Evolutionary conservation across 2,888 invertebrate species (phyloP), one percentile per base, ranked within the genome.

Genomic region (Tenthredo distinguenda): DNA sequence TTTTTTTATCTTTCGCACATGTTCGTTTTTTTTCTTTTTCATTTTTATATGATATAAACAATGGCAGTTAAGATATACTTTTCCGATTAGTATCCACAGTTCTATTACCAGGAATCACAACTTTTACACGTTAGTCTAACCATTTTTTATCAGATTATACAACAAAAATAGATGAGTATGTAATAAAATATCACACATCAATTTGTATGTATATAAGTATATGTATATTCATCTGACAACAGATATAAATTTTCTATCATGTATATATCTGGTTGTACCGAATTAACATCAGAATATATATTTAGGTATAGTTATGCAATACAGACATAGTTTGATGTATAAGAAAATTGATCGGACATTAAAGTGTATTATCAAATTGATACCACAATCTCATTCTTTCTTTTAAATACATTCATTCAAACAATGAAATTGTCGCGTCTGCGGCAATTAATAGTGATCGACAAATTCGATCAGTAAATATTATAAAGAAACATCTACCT

Each of bases 161-260:
- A 68, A 68, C 18, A 68, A 68, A 68, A 68, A 68, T 68, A 68
- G 18, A 68, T 31, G 31, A 12, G 15, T 68, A 34, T 9, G 15
- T 68, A 34, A 68, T 68, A 68, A 68, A 68, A 68, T 68, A 68
- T 68, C 31, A 31, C 68, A 34, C 68, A 68, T 68, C 2, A 68
- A 68, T 68, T 68, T 31, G 68, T 34, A 34, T 68, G 34, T 34
- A 68, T 26, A 65, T 58, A 12, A 21, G 26, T 62, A 62, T 47
- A 62, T 62, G 62, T 62, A 68, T 68, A 68, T 68, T 34, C 18
- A 26, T 68, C 68, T 68, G 68, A 68, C 68, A 68, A 68, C 34
- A 68, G 26, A 68, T 68, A 68, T 68, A 68, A 26, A 68, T 68
- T 34, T 68, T 68, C 68, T 68, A 62, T 62, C 18, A 21, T 65